Conservation (phyloP, 2,888 invertebrate genomes). For the Nesidiocoris tenuis region DNA sequence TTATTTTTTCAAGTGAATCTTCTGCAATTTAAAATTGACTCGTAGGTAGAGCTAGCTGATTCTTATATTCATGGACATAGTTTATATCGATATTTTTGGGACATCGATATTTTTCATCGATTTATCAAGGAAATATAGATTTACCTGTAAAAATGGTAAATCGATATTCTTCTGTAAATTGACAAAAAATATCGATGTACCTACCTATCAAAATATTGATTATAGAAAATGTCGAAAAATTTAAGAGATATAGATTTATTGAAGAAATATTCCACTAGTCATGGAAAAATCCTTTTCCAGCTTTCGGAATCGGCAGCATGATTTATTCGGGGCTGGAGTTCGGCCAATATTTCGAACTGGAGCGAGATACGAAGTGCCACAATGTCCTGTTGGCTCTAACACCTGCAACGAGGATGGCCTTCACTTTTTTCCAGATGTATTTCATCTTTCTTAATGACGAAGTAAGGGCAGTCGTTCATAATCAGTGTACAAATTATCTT, state of each 20-base stretch:
- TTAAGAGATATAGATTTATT: no score
- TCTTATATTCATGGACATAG: conserved; percentile 20
- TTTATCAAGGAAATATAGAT: no score
- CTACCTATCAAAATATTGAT: no score
- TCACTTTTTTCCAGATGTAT: conserved; percentile 88
- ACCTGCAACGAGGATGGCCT: conserved; percentile 75
- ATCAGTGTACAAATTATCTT: no score
- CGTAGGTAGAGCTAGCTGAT: no score
- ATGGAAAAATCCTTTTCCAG: no score
- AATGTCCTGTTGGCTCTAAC: conserved; percentile 70
- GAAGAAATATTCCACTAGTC: no score
- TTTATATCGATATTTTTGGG: background rate
- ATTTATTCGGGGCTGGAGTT: conserved; percentile 61
- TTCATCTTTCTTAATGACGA: conserved; percentile 91
- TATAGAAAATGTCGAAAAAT: no score
- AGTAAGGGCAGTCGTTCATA: no score
- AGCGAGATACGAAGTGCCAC: conserved; percentile 57
- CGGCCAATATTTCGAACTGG: conserved; percentile 65
- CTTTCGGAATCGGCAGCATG: conserved; percentile 61
- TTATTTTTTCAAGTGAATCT: background rate
- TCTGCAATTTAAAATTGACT: background rate
- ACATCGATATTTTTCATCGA: background rate
- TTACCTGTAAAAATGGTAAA: no score
- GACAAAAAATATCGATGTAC: no score
- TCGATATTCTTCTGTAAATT: no score